These are phyloP conservation scores for Falco rusticolus DNA, from an alignment of 2,797 vertebrate species.

Conservation along the genomic window DNA sequence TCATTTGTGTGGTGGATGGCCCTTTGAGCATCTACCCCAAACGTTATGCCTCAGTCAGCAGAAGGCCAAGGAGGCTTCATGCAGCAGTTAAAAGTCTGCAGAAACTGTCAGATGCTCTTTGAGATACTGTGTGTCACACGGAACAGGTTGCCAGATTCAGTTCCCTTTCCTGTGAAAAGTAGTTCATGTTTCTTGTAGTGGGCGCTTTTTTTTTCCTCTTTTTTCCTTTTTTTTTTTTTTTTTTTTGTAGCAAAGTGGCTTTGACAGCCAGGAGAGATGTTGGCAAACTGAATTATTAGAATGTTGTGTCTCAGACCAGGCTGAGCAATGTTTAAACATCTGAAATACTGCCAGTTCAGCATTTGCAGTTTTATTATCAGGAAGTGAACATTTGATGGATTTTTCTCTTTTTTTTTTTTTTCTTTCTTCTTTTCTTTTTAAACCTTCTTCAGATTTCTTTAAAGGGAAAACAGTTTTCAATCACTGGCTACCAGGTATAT, in stretches of 20 bases:
- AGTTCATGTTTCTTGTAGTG: background rate
- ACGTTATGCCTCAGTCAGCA: background rate
- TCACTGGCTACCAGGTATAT: slow-evolving; percentile 93
- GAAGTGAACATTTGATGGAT: background rate
- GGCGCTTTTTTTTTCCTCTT: background rate
- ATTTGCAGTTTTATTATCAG: background rate
- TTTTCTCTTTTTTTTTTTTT: background rate
- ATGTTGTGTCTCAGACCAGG: background rate
- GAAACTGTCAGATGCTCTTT: background rate
- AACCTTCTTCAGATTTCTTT: slow-evolving; percentile 85
- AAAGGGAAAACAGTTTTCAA: slow-evolving; percentile 94
- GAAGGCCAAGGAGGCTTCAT: background rate
- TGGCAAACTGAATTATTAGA: background rate
- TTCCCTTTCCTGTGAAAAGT: slow-evolving; percentile 5
- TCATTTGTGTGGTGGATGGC: rapidly evolving
- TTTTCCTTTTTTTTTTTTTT: background rate
- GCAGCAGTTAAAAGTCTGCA: slow-evolving; percentile 21
- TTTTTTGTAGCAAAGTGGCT: background rate
- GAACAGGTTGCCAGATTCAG: slow-evolving; percentile 18
- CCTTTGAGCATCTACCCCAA: background rate
- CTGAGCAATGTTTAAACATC: background rate
- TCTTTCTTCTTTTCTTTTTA: slow-evolving; percentile 10
- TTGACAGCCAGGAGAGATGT: background rate
- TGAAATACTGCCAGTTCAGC: background rate
- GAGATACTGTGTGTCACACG: background rate